A percentile compares a stretch with the other conserved stretches of the same genome.
These are phyloP conservation scores for Nicator chloris DNA, from an alignment of 2,113 vertebrate genomes.

Conservation along the genomic window DNA sequence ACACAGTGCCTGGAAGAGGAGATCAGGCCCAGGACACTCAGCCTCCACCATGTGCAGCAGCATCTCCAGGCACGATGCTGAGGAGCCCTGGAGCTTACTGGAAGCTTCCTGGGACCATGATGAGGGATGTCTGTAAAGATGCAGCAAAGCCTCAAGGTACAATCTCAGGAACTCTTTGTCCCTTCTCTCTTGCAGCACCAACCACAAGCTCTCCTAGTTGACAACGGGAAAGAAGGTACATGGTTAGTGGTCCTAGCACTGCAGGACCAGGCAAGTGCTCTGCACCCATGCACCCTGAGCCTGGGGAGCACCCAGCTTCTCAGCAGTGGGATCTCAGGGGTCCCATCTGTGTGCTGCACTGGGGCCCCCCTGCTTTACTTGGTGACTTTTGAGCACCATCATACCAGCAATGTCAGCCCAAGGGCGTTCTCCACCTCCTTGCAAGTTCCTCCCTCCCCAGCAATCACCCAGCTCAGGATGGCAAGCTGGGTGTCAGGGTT, in stretches of 20 bases:
- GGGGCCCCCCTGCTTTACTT: background rate
- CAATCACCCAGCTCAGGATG: slow-evolving; percentile 70
- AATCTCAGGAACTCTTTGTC: slow-evolving; percentile 70
- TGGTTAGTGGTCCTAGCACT: background rate
- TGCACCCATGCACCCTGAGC: background rate
- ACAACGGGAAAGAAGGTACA: background rate
- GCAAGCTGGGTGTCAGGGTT: slow-evolving; percentile 64
- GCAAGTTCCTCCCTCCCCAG: background rate
- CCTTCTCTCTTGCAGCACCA: slow-evolving; percentile 56
- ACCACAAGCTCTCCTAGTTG: slow-evolving; percentile 73
- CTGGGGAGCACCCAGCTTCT: background rate
- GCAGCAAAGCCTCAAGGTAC: slow-evolving; percentile 77
- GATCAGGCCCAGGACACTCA: slow-evolving; percentile 71
- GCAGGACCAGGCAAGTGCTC: accelerated
- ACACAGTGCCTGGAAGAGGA: slow-evolving; percentile 69
- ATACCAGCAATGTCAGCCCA: slow-evolving; percentile 74
- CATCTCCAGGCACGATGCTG: slow-evolving; percentile 64
- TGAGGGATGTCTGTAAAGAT: background rate
- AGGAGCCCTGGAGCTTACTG: background rate
- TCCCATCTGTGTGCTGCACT: accelerated
- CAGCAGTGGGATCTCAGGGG: background rate
- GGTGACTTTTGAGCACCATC: background rate
- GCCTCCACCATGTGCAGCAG: slow-evolving; percentile 74
- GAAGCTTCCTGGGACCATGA: background rate
- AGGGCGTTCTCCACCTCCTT: slow-evolving; percentile 60